Base-by-base conservation (phyloP, 1,140 invertebrate genomes). In the Notospermus geniculatus region DNA sequence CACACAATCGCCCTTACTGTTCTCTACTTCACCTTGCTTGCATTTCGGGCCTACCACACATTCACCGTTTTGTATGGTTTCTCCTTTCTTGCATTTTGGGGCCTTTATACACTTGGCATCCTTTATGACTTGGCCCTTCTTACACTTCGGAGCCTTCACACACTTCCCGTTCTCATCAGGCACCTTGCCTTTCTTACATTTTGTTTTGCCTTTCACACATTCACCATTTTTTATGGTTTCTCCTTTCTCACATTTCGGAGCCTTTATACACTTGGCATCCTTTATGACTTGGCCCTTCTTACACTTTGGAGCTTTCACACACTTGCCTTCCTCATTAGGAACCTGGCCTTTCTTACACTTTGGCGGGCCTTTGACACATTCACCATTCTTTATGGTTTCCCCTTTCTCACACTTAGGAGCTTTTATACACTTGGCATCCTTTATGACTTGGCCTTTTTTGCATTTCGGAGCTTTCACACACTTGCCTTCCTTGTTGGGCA, bases 41-140 rank as follows among this genome's bases (percentile, higher is more conserved):
- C 46, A 50, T 50, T 50, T 50, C n/a, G 46, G 46, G 4, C 4
- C 25, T 27, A 7, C n/a, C n/a, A 50, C 46, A 50, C 46, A 50
- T 27, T 50, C n/a, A n/a, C 19, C 46, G 4, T 50, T 27, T n/a
- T 50, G 4, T n/a, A 50, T 7, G 19, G n/a, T n/a, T 50, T 50
- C 5, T 19, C 25, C 46, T n/a, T 50, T 50, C 46, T 50, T 50
- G 25, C 46, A 50, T 50, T 50, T 50, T 27, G 46, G 46, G 4
- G 46, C 46, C n/a, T 50, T 50, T 19, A 50, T n/a, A 50, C 46
- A 50, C n/a, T 50, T 50, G n/a, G 5, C 46, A 4, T 50, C n/a
- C 25, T 50, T 50, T n/a, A 23, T 7, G 19, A 50, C 46, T 50
- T 50, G 46, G 4, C 46, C 46, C n/a, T 50, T 27, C 25, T 50